Conservation (phyloP, 2,797 vertebrate species). For the Rhinella marina region DNA sequence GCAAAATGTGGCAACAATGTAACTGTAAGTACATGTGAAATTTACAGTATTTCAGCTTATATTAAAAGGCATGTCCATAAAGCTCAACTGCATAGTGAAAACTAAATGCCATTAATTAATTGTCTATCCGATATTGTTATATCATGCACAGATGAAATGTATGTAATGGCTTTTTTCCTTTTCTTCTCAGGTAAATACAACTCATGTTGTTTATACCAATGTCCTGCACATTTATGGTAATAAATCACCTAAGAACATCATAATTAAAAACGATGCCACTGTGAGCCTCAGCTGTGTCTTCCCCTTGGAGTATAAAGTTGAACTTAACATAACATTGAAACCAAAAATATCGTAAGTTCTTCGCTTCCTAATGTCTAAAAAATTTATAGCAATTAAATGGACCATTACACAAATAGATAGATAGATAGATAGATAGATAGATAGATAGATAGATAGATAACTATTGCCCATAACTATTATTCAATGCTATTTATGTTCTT, state of each 20-base stretch:
- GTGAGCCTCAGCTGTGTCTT: background rate
- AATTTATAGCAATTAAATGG: background rate
- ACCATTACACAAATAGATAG: no score
- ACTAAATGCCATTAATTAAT: background rate
- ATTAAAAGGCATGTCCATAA: background rate
- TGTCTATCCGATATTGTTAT: background rate
- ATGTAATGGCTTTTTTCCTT: background rate
- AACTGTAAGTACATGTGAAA: background rate
- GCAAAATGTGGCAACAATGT: constrained; percentile 27
- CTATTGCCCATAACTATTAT: no score
- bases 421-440: no score
- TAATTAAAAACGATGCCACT: background rate
- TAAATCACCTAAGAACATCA: background rate
- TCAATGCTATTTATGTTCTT: background rate
- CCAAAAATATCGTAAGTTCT: background rate
- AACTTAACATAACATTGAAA: background rate
- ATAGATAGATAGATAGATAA: no score
- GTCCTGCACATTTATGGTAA: constrained; percentile 13
- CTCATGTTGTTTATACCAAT: constrained; percentile 26
- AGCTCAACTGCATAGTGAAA: background rate
- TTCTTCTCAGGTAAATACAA: constrained; percentile 17
- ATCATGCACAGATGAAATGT: background rate
- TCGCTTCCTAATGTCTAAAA: background rate
- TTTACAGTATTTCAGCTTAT: background rate
- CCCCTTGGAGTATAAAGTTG: background rate